Conservation (phyloP, 2,113 vertebrate species). For the Pseudorasbora parva region DNA sequence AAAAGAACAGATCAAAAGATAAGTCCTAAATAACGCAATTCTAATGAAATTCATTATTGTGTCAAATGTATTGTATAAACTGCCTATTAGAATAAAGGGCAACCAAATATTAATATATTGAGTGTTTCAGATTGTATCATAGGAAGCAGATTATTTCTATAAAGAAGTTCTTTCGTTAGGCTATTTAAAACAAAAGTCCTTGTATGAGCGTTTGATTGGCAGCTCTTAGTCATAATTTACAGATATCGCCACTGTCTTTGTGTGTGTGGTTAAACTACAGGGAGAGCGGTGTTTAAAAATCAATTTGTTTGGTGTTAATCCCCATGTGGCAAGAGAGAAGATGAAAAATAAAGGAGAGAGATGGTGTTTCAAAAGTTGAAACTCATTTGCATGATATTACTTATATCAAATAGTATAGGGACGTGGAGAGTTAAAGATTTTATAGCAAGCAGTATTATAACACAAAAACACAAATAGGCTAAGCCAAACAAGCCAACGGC, state of each 20-base stretch:
- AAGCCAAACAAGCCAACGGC: no score
- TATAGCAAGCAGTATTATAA: no score
- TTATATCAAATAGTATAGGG: no score
- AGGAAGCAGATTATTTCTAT: background rate
- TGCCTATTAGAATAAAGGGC: background rate
- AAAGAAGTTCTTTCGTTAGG: background rate
- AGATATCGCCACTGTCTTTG: constrained; percentile 1
- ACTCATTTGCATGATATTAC: constrained; percentile 27
- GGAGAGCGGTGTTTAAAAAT: constrained; percentile 22
- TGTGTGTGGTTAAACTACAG: background rate
- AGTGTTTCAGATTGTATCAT: background rate
- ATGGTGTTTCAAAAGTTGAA: background rate
- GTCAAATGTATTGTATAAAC: background rate
- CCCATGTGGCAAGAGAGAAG: constrained; percentile 13
- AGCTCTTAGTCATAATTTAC: background rate
- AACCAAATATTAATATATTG: background rate
- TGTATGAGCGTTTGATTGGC: background rate
- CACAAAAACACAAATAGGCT: no score
- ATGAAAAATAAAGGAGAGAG: background rate
- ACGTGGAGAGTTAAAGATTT: no score
- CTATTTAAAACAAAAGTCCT: background rate
- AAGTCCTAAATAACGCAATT: background rate
- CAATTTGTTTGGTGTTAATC: constrained; percentile 41
- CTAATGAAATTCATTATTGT: background rate
- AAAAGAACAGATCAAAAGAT: background rate